Evolutionary conservation across 2,797 vertebrate genomes (phyloP).

Genomic region (Crocodylus rhombifer): DNA sequence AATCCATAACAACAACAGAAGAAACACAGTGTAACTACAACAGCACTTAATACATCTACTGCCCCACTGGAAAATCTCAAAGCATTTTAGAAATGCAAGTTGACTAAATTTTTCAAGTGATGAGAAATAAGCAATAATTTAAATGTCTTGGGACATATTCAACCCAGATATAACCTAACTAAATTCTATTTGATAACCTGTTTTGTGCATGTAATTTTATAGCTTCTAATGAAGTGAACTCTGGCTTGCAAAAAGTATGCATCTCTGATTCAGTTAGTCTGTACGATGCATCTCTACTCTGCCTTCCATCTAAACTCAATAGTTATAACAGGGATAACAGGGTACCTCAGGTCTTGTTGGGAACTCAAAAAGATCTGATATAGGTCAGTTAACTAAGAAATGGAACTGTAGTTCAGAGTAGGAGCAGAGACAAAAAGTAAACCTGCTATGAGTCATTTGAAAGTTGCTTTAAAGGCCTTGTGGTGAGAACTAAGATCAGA

Average conservation of each 20-base stretch:
- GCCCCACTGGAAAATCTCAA: constrained; percentile 18
- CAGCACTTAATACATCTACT: neutral
- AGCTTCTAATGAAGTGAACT: too few species aligned
- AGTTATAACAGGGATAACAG: neutral
- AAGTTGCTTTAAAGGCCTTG: neutral
- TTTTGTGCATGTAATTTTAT: too few species aligned
- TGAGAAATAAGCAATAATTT: constrained; percentile 22
- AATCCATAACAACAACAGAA: neutral
- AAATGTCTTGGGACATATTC: neutral
- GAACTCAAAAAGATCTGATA: neutral
- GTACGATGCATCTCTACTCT: neutral
- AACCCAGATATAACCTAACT: neutral
- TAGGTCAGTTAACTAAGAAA: neutral
- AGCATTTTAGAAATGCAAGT: neutral
- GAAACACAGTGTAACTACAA: neutral
- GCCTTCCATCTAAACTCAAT: neutral
- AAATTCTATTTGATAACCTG: neutral
- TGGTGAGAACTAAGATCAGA: neutral
- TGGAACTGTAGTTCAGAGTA: neutral
- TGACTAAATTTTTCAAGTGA: constrained; percentile 11
- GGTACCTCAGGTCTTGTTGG: neutral
- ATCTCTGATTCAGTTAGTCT: too few species aligned
- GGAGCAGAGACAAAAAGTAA: neutral
- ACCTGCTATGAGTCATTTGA: neutral
- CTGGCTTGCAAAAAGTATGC: too few species aligned